Base-by-base conservation (phyloP, 2,797 vertebrate genomes). In the Hipposideros larvatus region DNA sequence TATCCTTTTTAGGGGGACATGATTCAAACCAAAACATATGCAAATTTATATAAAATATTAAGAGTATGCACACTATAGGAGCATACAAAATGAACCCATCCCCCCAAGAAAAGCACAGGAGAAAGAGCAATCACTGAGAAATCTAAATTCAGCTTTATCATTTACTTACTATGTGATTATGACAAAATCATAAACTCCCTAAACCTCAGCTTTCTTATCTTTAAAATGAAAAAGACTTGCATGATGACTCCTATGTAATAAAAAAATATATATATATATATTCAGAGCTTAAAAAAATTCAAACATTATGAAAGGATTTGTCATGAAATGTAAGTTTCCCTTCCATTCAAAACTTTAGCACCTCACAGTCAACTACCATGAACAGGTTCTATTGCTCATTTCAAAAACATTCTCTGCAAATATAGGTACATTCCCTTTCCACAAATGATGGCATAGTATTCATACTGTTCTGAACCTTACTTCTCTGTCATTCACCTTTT, bases 311-410 rank as follows among this genome's bases (percentile, higher is more conserved):
- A 61, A 95, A 61, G 4, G 2, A 34, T 68, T 88, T 85, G 11
- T 55, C 28, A 24, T 57, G 26, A 92, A 77, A 51, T n/a, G 19
- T 21, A 75, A 84, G 5, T 70, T 74, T 82, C 53, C 34, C 15
- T 98, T 98, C 98, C 97, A 98, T 28, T 61, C 24, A 61, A 61
- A 61, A 61, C 59, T 59, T 61, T 61, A 26, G 9, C 4, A 77
- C 15, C 5, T 43, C 48, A 61, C 14, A 46, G 16, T 46, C 31
- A 91, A 28, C 6, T 22, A 65, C n/a, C 16, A 63, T 37, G 19
- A 94, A 61, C 9, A 68, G 7, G 51, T 19, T 75, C n/a, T 37
- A n/a, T 28, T 10, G 31, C 13, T 59, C 26, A 70, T 63, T 75
- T 68, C 53, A 89, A 55, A 80, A 68, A 22, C 51, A 43, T 19